Base-by-base conservation (phyloP, 2,797 vertebrate genomes). In the Sparidentex hasta region DNA sequence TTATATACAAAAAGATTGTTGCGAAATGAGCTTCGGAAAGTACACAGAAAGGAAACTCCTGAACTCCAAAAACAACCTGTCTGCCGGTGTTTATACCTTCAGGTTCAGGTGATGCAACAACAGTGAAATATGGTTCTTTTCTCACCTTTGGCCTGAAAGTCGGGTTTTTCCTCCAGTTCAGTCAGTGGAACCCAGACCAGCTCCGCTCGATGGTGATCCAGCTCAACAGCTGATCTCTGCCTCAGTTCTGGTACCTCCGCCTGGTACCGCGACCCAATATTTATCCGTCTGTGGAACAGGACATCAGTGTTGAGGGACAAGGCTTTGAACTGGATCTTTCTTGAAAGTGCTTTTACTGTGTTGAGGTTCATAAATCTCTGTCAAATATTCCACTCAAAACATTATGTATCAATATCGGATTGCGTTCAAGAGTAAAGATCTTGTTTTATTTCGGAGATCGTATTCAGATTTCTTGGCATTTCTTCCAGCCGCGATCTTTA, bases 261-360 rank as follows among this genome's bases (percentile, higher is more conserved):
- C 92, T 99, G 98, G 94, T 99, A 99, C 41, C 96, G 96, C 47
- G 94, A 93, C 58, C 98, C 98, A 23, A 99, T 98, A n/a, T 99
- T 99, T 92, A 99, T 99, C 85, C 97, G 95, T 74, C 98, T 99
- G 90, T 51, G 33, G 46, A 71, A 79, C 16, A 62, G 33, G 64
- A 72, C 16, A 70, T 27, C 7, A 59, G 23, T 0, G 52, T 33
- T 74, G 43, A 90, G 52, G 1, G 13, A 65, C 54, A 21, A 20
- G 23, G 38, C n/a, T 25, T 46, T 33, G 8, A 82, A 71, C 65
- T n/a, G 13, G 3, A 58, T 50, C 58, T 65, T 29, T 0, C 61
- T 43, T 33, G 7, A 1, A 3, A 58, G 27, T 2, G 20, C 14
- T n/a, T 41, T 11, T n/a, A 17, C 18, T 18, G 44, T 38, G 25